Evolutionary conservation across 2,888 invertebrate genomes (phyloP).

Genomic region (Cotesia congregata): DNA sequence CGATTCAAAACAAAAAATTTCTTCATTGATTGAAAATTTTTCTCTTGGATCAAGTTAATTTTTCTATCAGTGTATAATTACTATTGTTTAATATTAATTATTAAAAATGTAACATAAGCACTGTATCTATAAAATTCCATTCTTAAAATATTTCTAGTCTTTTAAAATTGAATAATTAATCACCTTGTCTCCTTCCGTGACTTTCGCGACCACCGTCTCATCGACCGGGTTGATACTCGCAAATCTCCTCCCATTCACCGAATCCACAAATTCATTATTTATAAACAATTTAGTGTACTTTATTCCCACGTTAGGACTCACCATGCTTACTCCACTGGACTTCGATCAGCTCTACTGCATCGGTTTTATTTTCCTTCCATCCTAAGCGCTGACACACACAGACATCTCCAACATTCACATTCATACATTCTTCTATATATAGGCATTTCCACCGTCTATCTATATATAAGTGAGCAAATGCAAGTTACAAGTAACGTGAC

Average conservation of each 20-base stretch:
- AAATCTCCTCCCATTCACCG: constrained; percentile 89
- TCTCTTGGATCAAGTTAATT: too few species aligned
- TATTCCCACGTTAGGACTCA: not conserved
- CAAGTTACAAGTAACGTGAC: too few species aligned
- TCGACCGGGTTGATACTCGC: constrained; percentile 87
- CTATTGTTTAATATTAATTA: too few species aligned
- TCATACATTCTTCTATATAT: not conserved
- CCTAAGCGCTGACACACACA: not conserved
- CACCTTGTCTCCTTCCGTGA: constrained; percentile 90
- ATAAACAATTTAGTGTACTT: constrained; percentile 78
- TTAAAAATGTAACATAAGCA: too few species aligned
- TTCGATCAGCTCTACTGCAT: not conserved
- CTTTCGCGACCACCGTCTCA: constrained; percentile 80
- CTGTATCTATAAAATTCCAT: not conserved
- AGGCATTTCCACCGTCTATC: too few species aligned
- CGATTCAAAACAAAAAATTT: too few species aligned
- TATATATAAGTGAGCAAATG: too few species aligned
- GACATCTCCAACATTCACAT: not conserved
- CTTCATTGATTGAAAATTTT: too few species aligned
- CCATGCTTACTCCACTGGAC: not conserved
- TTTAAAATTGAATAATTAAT: constrained; percentile 30
- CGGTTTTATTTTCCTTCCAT: not conserved
- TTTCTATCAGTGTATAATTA: too few species aligned
- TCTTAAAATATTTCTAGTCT: not conserved
- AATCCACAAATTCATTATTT: constrained; percentile 86